Evolutionary conservation across 1,140 invertebrate species (phyloP).

Genomic region (Calycopis cecrops): DNA sequence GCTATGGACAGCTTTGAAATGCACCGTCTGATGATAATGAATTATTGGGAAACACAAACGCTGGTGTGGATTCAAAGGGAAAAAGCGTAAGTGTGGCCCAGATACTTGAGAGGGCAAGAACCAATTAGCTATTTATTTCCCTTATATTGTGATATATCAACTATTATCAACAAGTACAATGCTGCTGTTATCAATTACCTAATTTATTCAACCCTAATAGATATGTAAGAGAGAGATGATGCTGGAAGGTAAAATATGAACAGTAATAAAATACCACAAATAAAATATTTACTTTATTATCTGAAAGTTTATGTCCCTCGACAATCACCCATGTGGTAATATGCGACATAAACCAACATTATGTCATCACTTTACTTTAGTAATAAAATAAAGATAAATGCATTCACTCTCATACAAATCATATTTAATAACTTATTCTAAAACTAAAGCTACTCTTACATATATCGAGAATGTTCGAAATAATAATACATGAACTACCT

Average conservation of each 20-base stretch:
- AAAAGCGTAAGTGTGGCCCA: too few species aligned
- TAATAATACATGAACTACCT: neutral
- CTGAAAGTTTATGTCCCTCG: neutral
- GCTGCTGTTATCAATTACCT: too few species aligned
- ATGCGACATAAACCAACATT: conserved; percentile 10
- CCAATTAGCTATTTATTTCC: too few species aligned
- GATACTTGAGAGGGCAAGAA: too few species aligned
- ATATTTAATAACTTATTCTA: neutral
- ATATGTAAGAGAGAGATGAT: too few species aligned
- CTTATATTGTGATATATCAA: too few species aligned
- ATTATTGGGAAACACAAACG: too few species aligned
- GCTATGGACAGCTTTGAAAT: too few species aligned
- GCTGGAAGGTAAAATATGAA: neutral
- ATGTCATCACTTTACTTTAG: conserved; percentile 5
- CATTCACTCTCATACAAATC: neutral
- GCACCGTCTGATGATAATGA: too few species aligned
- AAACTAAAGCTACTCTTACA: neutral
- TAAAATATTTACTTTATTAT: conserved; percentile 24
- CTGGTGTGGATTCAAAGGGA: too few species aligned
- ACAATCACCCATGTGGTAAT: neutral
- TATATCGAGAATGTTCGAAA: conserved; percentile 6
- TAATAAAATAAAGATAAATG: conserved; percentile 20
- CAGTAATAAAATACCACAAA: neutral
- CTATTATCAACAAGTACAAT: too few species aligned
- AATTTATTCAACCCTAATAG: too few species aligned